Conservation (phyloP, 2,113 vertebrate genomes). For the Collichthys lucidus region DNA sequence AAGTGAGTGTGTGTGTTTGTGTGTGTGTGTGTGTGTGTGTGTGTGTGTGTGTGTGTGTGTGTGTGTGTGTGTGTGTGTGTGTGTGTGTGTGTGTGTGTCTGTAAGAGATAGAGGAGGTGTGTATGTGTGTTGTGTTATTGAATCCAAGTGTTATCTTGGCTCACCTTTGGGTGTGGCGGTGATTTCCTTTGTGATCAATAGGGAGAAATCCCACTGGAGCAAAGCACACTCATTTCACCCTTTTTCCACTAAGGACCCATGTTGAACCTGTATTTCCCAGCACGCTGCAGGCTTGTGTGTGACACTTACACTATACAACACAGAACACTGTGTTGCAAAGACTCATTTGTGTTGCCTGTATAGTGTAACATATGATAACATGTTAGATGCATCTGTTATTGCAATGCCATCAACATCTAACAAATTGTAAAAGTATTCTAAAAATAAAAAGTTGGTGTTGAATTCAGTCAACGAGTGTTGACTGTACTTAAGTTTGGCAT, state of each 20-base stretch:
- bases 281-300: slow-evolving; percentile 14
- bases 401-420: neutral
- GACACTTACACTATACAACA: slow-evolving; percentile 9
- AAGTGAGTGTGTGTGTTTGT: slow-evolving; percentile 28
- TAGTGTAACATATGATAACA: slow-evolving; percentile 18
- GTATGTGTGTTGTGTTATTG: slow-evolving; percentile 51
- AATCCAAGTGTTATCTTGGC: slow-evolving; percentile 67
- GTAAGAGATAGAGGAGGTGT: slow-evolving; percentile 11
- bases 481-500: neutral
- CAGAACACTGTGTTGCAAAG: neutral
- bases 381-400: neutral
- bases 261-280: slow-evolving; percentile 13
- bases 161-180: slow-evolving; percentile 56
- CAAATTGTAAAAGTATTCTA: neutral
- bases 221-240: slow-evolving; percentile 36
- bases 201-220: slow-evolving; percentile 61
- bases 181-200: slow-evolving; percentile 70
- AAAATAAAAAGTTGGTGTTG: slow-evolving; percentile 2
- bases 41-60: slow-evolving; percentile 29
- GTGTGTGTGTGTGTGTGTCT: slow-evolving; percentile 43
- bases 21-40: slow-evolving; percentile 41
- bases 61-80: slow-evolving; percentile 37
- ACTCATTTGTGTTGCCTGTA: slow-evolving; percentile 2
- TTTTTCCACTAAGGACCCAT: slow-evolving; percentile 29
- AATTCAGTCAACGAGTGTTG: neutral